Base-by-base conservation (phyloP, 2,113 vertebrate genomes). In the Verasper variegatus region DNA sequence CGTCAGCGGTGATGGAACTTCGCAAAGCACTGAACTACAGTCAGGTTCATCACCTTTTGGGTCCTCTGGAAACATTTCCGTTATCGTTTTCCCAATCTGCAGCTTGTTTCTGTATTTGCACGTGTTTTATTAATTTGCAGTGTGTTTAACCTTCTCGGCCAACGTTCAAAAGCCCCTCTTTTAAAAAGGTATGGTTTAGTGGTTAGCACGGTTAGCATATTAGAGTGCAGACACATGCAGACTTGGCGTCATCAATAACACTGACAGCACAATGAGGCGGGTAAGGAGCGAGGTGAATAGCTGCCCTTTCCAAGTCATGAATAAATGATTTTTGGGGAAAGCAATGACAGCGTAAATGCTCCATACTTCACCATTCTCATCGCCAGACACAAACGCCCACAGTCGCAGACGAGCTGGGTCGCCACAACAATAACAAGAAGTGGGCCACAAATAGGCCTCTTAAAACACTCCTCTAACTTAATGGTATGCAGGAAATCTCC, bases 381-480 rank as follows among this genome's bases (percentile, higher is more conserved):
- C 81, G 61, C 18, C 23, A 20, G 56, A 52, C 76, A 71, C 24
- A 52, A 76, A 83, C 47, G 80, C 83, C 65, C 40, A 59, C 76
- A 78, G 76, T 73, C 75, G 74, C 35, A 58, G 64, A 52, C 65
- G 18, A 45, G 81, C 42, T 14, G 49, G 18, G 71, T 70, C 57
- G 15, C 60, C 81, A 81, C 47, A 86, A 89, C 86, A 83, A 87
- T 60, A 89, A 87, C 81, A 88, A 87, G 74, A 86, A 82, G 82
- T 23, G 71, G 71, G 72, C 71, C 61, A 66, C 42, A 88, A 83
- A 87, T n/a, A 61, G 83, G 11, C 51, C 76, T 81, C 12, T 69
- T 52, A 73, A 83, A 86, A 66, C 69, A 71, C 49, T 61, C 20
- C 26, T 51, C 24, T 54, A 66, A 76, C 65, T 86, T 55, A 37